Evolutionary conservation across 2,888 invertebrate genomes (phyloP).

Genomic region (Drosophila monieri): DNA sequence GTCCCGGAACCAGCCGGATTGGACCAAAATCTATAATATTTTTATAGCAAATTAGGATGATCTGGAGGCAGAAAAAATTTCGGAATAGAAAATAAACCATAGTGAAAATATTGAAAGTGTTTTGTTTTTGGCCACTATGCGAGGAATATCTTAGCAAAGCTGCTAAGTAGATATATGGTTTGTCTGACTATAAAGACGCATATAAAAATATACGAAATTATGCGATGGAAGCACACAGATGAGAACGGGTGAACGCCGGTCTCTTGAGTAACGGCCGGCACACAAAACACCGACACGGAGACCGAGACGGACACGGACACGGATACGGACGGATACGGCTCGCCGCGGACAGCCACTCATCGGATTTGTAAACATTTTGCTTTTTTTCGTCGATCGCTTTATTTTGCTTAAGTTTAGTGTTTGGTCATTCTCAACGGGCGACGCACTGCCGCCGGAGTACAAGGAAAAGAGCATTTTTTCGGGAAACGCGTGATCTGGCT

Average conservation of each 20-base stretch:
- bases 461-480: conserved; percentile 18
- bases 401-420: conserved; percentile 55
- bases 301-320: conserved; percentile 17
- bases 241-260: conserved; percentile 41
- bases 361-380: conserved; percentile 73
- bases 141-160: conserved; percentile 30
- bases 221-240: not conserved
- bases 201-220: conserved; percentile 57
- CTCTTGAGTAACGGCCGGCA: conserved; percentile 60
- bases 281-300: conserved; percentile 29
- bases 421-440: conserved; percentile 59
- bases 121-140: conserved; percentile 36
- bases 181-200: conserved; percentile 62
- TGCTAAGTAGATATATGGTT: conserved; percentile 30
- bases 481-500: conserved; percentile 26
- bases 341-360: conserved; percentile 62
- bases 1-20: not conserved
- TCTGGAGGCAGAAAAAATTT: conserved; percentile 35
- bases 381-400: conserved; percentile 43
- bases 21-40: conserved; percentile 21
- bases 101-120: conserved; percentile 33
- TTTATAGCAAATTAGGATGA: conserved; percentile 34
- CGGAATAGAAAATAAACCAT: conserved; percentile 33
- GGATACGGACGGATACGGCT: conserved; percentile 25
- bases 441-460: conserved; percentile 30